Percentiles rank a stretch among this genome's conserved stretches.
These are phyloP conservation scores for Salticus scenicus DNA, from an alignment of 2,888 invertebrate species.

Conservation along the genomic window DNA sequence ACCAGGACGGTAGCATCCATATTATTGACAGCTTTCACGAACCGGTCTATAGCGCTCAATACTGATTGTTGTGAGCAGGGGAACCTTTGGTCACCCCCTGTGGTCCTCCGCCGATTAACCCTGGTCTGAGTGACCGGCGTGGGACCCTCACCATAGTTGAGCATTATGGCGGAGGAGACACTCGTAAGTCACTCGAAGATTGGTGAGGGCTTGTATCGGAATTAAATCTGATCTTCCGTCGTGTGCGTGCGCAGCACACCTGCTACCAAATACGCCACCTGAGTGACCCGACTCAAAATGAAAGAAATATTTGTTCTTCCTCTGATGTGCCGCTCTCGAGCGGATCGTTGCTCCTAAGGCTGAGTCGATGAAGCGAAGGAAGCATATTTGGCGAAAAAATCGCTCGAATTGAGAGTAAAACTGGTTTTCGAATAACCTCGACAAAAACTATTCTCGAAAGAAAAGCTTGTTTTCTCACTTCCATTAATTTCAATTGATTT, in stretches of 20 bases:
- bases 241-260: constrained; percentile 67
- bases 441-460: no score
- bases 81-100: constrained; percentile 61
- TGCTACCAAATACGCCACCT: constrained; percentile 63
- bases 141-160: constrained; percentile 60
- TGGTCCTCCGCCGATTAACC: constrained; percentile 21
- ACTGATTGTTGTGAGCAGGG: constrained; percentile 87
- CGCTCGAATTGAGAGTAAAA: background rate
- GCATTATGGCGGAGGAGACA: constrained; percentile 42
- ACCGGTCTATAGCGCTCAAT: constrained; percentile 79
- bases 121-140: constrained; percentile 24
- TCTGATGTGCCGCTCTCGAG: constrained; percentile 24
- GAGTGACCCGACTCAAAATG: constrained; percentile 60
- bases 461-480: no score
- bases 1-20: constrained; percentile 77
- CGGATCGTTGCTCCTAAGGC: constrained; percentile 32
- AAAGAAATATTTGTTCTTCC: constrained; percentile 48
- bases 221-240: constrained; percentile 33
- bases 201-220: background rate
- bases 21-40: constrained; percentile 75
- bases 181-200: constrained; percentile 22
- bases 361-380: background rate
- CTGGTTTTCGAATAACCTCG: background rate
- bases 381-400: constrained; percentile 42
- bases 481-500: no score